Conservation (phyloP, 2,888 invertebrate genomes). For the Lamproptera curius region DNA sequence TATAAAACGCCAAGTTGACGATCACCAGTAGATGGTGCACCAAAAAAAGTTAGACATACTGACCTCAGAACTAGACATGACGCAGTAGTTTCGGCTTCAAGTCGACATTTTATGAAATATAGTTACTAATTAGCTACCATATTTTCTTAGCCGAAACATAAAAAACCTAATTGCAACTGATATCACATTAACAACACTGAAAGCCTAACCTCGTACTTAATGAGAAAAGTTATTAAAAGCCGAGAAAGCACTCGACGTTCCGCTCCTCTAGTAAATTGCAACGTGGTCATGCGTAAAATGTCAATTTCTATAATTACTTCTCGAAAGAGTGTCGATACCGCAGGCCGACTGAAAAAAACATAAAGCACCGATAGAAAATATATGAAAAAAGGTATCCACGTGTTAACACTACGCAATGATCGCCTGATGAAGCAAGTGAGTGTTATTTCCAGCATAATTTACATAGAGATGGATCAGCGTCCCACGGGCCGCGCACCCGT, state of each 20-base stretch:
- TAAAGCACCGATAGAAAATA: not conserved
- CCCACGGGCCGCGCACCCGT: constrained; percentile 72
- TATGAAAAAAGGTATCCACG: constrained; percentile 26
- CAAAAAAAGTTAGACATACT: too few species aligned
- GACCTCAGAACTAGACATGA: too few species aligned
- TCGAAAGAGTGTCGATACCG: not conserved
- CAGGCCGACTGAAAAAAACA: not conserved
- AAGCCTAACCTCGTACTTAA: too few species aligned
- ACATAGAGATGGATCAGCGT: constrained; percentile 75
- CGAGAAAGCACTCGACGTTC: not conserved
- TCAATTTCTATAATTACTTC: not conserved
- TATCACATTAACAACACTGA: too few species aligned
- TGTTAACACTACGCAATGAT: constrained; percentile 35
- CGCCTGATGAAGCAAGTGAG: constrained; percentile 63
- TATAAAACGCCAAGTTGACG: too few species aligned
- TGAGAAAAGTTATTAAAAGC: not conserved
- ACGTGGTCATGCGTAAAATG: not conserved
- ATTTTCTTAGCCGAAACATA: too few species aligned
- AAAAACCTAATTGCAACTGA: too few species aligned
- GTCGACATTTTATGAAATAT: too few species aligned
- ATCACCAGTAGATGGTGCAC: too few species aligned
- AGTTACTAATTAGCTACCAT: too few species aligned
- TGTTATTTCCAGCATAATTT: constrained; percentile 74
- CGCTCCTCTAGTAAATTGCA: not conserved
- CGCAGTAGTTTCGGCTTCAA: too few species aligned